phyloP scores from a whole-genome alignment of 37 sponge, comb jelly and placozoan genomes.

The Aplysina aerophoba region DNA sequence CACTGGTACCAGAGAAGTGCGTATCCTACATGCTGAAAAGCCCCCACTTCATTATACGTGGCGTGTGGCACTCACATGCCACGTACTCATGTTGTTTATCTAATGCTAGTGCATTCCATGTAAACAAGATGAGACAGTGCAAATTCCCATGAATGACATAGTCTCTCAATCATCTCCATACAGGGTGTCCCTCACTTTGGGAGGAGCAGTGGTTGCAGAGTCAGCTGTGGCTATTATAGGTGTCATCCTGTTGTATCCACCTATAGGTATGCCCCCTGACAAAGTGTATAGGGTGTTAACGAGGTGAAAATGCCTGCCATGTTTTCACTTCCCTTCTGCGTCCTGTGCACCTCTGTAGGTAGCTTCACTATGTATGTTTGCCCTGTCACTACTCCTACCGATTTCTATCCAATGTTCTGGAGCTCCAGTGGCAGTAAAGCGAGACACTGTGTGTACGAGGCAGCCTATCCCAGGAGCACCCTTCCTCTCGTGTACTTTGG shows the following conservation, averaged over 20 bases:
- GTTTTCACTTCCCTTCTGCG: too few species aligned
- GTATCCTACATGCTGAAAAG: too few species aligned
- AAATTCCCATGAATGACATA: too few species aligned
- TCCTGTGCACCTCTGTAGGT: background rate
- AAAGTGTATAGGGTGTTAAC: too few species aligned
- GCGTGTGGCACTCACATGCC: too few species aligned
- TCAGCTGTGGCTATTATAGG: background rate
- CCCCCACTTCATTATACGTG: too few species aligned
- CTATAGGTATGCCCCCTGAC: background rate
- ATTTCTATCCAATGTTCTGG: constrained; percentile 35
- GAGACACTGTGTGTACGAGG: background rate
- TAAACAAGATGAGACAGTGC: too few species aligned
- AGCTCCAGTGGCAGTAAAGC: background rate
- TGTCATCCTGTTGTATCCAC: constrained; percentile 10
- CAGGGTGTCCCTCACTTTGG: background rate
- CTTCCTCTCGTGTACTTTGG: constrained; percentile 2
- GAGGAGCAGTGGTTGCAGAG: background rate
- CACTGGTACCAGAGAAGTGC: too few species aligned
- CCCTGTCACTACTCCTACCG: background rate
- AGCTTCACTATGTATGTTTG: background rate
- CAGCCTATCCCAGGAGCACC: constrained; percentile 16
- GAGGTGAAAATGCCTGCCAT: too few species aligned
- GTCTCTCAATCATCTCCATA: too few species aligned
- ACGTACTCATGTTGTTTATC: too few species aligned
- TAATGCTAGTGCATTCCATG: too few species aligned